phyloP scores from a whole-genome alignment of 2,113 vertebrate species.

The Phalacrocorax brasilianus region DNA sequence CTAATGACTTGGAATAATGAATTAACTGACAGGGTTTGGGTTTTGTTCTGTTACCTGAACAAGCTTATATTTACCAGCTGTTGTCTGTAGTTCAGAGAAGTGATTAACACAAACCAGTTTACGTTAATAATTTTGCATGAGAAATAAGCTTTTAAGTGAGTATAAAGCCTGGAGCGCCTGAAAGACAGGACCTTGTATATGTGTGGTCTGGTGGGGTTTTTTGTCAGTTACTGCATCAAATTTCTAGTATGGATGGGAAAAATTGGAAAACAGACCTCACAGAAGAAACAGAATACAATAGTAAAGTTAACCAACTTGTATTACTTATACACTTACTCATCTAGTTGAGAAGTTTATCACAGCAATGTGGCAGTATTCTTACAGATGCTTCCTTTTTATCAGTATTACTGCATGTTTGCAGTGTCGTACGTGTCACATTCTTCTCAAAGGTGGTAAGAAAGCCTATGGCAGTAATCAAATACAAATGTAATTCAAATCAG shows the following conservation, averaged over 20 bases:
- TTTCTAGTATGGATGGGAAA: background rate
- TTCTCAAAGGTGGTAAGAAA: background rate
- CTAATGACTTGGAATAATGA: conserved; percentile 19
- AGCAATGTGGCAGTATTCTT: background rate
- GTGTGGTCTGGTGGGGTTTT: background rate
- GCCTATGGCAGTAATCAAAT: background rate
- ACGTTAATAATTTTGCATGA: background rate
- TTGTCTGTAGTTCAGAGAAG: background rate
- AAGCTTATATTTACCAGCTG: background rate
- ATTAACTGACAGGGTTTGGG: background rate
- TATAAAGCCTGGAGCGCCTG: background rate
- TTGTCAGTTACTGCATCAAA: background rate
- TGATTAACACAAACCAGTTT: background rate
- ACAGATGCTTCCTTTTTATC: background rate
- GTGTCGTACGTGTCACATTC: background rate
- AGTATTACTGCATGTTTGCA: background rate
- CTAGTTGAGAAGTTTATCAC: background rate
- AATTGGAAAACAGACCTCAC: background rate
- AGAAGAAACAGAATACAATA: background rate
- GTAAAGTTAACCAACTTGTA: background rate
- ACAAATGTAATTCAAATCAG: background rate
- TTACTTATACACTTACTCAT: background rate
- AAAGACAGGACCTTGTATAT: background rate
- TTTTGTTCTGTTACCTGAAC: background rate
- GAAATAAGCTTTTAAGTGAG: background rate